Base-by-base conservation (phyloP, 2,797 vertebrate species). In the Chelon labrosus region DNA sequence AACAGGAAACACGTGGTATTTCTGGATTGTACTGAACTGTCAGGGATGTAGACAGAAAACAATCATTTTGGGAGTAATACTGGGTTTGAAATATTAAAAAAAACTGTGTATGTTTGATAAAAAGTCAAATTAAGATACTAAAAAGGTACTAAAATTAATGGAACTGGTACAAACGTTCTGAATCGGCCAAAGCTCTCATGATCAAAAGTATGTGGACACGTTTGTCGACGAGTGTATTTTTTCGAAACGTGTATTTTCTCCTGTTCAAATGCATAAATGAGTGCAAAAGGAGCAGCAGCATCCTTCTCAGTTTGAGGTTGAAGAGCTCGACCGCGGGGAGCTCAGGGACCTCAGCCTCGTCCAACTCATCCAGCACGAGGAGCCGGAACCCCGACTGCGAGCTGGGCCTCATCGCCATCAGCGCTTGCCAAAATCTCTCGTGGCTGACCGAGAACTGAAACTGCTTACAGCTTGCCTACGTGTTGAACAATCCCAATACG, bases 1-100 rank as follows among this genome's bases (percentile, higher is more conserved):
- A 70, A 67, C 55, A 64, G 55, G 54, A 75, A 80, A 55, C 41
- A 47, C 35, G 49, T 7, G 12, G 16, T 20, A 17, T 44, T 44
- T n/a, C 35, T 60, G 60, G 55, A 44, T 16, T 49, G 50, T n/a
- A 31, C 22, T 4, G 7, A 7, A 39, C 13, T 13, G 6, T 42
- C 39, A 14, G 20, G 19, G 59, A 41, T 12, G 13, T 8, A 38
- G 0, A 49, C 31, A 54, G 41, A 1, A 55, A 19, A n/a, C 41
- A 5, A 49, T n/a, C n/a, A n/a, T 49, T 5, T 37, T 22, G 14
- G 8, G 17, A 49, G 27, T 65, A 41, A 52, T 52, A 72, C 42
- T 62, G 38, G 50, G 55, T 7, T 6, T 61, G 22, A 22, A 22
- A 22, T 22, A 22, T 22, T 22, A 22, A 22, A 22, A 22, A 2